Base-by-base conservation (phyloP, 2,113 vertebrate genomes). In the Ibidorhyncha struthersii region DNA sequence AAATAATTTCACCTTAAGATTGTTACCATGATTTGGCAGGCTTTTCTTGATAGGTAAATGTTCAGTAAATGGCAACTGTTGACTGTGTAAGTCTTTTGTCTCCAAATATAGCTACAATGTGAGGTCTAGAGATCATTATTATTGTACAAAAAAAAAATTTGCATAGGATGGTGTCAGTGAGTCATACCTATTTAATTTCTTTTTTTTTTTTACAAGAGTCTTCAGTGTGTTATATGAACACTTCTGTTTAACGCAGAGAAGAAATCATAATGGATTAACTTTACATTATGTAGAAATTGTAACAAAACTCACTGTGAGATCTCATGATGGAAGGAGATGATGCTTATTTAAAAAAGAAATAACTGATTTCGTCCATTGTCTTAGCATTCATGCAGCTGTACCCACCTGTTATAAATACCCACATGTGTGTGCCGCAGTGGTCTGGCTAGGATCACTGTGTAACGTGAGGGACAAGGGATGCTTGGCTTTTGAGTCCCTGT, bases 391-490 rank as follows among this genome's bases (percentile, higher is more conserved):
- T 16, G n/a, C 53, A 77, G 83, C 53, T 30, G 4, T 36, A 38
- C 12, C 27, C 15, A 8, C 40, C 6, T 36, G 0, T 22, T 32
- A 9, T n/a, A 14, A 22, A 43, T 26, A 30, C 6, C 9, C 2
- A 20, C 3, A 2, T 11, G 45, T 4, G 14, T 87, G 58, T 40
- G 36, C 55, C 0, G 0, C 6, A 29, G 40, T 13, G 18, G 14
- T 61, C 70, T 78, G 88, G 30, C 30, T 17, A 4, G 43, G 45
- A 21, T 47, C 0, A 0, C 34, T 13, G 16, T 67, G 58, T 30
- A 29, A 78, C 1, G 0, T n/a, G 45, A 62, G 53, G 74, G 55
- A 61, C 23, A 18, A 49, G 12, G 29, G 52, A 9, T 12, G 1
- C 30, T 69, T 90, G 70, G 52, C 27, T 59, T 87, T 41, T 22